Evolutionary conservation across 1,140 invertebrate species (phyloP).

Genomic region (Pollicipes pollicipes): DNA sequence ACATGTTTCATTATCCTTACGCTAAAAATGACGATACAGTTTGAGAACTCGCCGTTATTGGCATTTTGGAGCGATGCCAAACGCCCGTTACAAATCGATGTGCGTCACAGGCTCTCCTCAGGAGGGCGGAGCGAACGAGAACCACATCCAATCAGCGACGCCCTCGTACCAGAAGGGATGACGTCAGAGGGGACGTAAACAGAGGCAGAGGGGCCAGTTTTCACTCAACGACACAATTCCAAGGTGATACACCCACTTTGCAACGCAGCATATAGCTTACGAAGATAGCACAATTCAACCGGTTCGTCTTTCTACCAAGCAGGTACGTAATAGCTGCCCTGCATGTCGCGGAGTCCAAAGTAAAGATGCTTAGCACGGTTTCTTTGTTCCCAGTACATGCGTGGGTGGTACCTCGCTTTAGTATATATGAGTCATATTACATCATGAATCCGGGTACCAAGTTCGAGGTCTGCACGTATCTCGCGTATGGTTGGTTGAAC

Average conservation of each 20-base stretch:
- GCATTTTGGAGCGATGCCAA: background rate
- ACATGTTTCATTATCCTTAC: too few relatives aligned
- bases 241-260: background rate
- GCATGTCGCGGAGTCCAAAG: background rate
- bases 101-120: background rate
- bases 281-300: background rate
- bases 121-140: too few relatives aligned
- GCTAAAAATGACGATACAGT: background rate
- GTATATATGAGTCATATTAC: background rate
- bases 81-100: background rate
- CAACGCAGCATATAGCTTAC: background rate
- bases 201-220: background rate
- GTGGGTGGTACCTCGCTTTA: background rate
- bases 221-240: background rate
- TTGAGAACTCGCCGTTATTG: too few relatives aligned
- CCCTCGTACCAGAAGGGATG: background rate
- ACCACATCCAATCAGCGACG: background rate
- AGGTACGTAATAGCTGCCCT: background rate
- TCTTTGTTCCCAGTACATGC: background rate
- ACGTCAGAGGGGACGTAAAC: background rate
- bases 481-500: too few relatives aligned
- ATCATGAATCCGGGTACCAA: too few relatives aligned
- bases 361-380: background rate
- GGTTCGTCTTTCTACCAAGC: background rate
- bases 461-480: too few relatives aligned